Evolutionary conservation across 1,140 invertebrate genomes (phyloP).

Genomic region (Cydia pomonella): DNA sequence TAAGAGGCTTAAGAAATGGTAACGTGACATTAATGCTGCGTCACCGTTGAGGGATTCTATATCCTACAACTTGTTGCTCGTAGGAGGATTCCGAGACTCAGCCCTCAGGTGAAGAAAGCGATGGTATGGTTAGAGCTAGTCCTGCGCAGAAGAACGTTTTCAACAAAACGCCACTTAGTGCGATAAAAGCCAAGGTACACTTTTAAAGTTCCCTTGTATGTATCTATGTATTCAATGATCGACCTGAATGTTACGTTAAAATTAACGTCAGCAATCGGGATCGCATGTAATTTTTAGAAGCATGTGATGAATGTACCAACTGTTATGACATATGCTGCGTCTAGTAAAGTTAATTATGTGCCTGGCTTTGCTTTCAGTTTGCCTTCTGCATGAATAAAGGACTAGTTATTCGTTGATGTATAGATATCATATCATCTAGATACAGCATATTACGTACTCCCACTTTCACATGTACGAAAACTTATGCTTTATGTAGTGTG

Average conservation of each 20-base stretch:
- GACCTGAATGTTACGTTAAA: constrained; percentile 5
- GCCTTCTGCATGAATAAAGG: constrained; percentile 1
- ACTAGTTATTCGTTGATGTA: not conserved
- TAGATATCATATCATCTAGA: not conserved
- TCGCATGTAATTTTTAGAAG: not conserved
- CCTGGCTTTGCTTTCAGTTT: constrained; percentile 9
- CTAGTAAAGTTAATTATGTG: not conserved
- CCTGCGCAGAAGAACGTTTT: constrained; percentile 47
- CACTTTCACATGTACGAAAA: not conserved
- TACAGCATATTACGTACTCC: not conserved
- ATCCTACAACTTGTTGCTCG: no score
- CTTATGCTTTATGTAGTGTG: not conserved
- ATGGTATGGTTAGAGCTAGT: constrained; percentile 56
- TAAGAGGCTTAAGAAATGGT: no score
- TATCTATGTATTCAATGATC: not conserved
- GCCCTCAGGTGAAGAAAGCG: constrained; percentile 70
- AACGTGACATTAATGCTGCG: no score
- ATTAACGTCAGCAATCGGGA: not conserved
- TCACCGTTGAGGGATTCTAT: no score
- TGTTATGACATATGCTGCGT: constrained; percentile 1
- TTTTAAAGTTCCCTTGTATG: constrained; percentile 19
- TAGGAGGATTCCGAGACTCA: constrained; percentile 66
- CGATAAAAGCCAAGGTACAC: constrained; percentile 49
- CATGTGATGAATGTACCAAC: not conserved
- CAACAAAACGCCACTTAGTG: constrained; percentile 49